Percentiles rank a stretch among this genome's conserved stretches.
Evolutionary conservation across 2,888 invertebrate genomes (phyloP).

Genomic region (Athalia cordata): DNA sequence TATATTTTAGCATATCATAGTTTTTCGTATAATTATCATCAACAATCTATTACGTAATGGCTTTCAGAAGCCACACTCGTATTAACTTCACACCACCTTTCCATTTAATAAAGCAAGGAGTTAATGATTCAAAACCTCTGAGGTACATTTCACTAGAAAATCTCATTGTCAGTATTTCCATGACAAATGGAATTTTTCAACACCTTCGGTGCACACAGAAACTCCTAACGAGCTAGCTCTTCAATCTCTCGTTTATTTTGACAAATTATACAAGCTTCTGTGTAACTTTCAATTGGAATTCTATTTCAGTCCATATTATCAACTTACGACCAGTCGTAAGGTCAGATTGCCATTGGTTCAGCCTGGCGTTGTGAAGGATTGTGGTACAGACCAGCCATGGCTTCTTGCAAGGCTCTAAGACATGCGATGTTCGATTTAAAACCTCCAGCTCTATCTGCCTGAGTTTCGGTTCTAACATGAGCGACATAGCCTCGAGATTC

Average conservation of each 20-base stretch:
- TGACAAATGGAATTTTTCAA: no score
- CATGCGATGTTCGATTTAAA: conserved; percentile 89
- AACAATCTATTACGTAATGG: neutral
- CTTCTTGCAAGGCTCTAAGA: conserved; percentile 90
- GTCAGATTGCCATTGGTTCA: conserved; percentile 58
- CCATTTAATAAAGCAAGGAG: neutral
- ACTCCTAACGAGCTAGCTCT: no score
- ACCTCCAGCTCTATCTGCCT: conserved; percentile 90
- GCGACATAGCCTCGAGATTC: conserved; percentile 81
- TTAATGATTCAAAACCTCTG: no score
- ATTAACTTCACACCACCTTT: neutral
- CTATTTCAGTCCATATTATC: no score
- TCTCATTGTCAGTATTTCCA: no score
- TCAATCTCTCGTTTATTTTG: no score
- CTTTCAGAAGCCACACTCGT: no score
- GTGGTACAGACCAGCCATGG: conserved; percentile 85
- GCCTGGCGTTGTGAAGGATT: conserved; percentile 62
- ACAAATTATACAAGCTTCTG: no score
- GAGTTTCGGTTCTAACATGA: conserved; percentile 84
- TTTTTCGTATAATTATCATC: conserved; percentile 3
- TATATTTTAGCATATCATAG: conserved; percentile 8
- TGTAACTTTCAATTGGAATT: no score
- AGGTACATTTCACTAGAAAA: no score
- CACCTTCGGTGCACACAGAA: no score
- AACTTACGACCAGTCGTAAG: conserved; percentile 47